Conservation (phyloP, 2,797 vertebrate genomes). For the Manis pentadactyla region DNA sequence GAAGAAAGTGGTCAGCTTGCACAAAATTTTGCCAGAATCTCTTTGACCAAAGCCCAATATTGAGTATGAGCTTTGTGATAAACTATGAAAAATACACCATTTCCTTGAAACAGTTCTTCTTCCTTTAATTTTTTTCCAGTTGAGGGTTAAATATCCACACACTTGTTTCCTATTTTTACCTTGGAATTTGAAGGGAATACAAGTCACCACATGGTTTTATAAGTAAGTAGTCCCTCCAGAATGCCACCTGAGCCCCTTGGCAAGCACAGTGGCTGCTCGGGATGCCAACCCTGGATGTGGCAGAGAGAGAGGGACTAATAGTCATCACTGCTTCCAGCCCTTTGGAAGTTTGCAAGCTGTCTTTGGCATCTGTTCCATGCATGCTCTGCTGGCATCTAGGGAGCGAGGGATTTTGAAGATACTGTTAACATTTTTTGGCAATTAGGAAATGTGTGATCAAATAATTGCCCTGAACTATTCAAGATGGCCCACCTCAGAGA, state of each 20-base stretch:
- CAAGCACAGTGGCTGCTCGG: neutral
- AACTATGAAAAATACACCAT: neutral
- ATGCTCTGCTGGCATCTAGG: conserved; percentile 51
- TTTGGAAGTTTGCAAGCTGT: conserved; percentile 73
- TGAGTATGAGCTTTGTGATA: neutral
- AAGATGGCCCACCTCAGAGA: conserved; percentile 66
- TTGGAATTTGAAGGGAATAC: conserved; percentile 31
- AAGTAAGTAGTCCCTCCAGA: conserved; percentile 54
- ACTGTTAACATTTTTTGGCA: conserved; percentile 72
- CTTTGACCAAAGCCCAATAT: neutral
- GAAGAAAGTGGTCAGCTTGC: neutral
- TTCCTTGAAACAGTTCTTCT: neutral
- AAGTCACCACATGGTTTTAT: neutral
- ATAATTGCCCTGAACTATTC: conserved; percentile 72
- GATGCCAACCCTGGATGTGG: conserved; percentile 51
- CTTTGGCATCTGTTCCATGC: conserved; percentile 72
- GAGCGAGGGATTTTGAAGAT: conserved; percentile 70
- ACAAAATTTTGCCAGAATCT: neutral
- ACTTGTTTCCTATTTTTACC: neutral
- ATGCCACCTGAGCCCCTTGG: conserved; percentile 72
- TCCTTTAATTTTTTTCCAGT: neutral
- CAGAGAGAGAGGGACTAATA: conserved; percentile 52
- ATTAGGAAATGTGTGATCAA: conserved; percentile 75
- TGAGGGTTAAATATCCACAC: neutral
- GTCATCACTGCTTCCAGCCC: conserved; percentile 64